A percentile compares a stretch with the other conserved stretches of the same genome.
phyloP scores from a whole-genome alignment of 2,113 vertebrate genomes.

The Corythornis vintsioides region DNA sequence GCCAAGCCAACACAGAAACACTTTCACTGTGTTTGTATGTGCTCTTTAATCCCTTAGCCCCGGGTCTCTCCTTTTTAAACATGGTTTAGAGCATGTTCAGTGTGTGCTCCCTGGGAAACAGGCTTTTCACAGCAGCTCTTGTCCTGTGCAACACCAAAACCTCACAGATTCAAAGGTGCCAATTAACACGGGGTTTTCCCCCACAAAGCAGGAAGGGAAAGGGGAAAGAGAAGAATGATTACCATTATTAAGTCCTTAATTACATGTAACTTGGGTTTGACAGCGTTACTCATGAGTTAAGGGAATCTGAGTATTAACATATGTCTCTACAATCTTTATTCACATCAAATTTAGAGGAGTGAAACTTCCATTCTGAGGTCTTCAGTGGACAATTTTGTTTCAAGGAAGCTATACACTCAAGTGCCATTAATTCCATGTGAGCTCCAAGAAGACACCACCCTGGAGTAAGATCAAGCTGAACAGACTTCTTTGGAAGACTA shows the following conservation, averaged over 20 bases:
- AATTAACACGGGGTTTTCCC: not conserved
- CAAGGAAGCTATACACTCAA: not conserved
- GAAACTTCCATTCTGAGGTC: not conserved
- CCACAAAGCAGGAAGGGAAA: not conserved
- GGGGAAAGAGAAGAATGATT: not conserved
- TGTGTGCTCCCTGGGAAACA: not conserved
- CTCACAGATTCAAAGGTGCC: not conserved
- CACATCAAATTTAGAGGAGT: not conserved
- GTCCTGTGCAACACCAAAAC: not conserved
- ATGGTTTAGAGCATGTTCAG: not conserved
- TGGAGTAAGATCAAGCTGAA: constrained; percentile 7
- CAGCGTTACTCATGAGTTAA: constrained; percentile 20
- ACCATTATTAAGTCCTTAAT: constrained; percentile 12
- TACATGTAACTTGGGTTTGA: not conserved
- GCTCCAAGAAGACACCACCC: not conserved
- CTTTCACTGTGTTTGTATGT: not conserved
- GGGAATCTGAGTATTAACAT: constrained; percentile 9
- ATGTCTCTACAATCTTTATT: not conserved
- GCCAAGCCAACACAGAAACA: not conserved
- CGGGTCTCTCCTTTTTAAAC: not conserved
- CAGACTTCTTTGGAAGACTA: not conserved
- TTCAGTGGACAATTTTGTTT: not conserved
- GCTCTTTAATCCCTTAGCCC: not conserved
- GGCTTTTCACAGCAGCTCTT: not conserved
- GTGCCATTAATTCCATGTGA: not conserved